phyloP scores from a whole-genome alignment of 35 echinoderm and acorn worm species.

The Apostichopus parvimensis region DNA sequence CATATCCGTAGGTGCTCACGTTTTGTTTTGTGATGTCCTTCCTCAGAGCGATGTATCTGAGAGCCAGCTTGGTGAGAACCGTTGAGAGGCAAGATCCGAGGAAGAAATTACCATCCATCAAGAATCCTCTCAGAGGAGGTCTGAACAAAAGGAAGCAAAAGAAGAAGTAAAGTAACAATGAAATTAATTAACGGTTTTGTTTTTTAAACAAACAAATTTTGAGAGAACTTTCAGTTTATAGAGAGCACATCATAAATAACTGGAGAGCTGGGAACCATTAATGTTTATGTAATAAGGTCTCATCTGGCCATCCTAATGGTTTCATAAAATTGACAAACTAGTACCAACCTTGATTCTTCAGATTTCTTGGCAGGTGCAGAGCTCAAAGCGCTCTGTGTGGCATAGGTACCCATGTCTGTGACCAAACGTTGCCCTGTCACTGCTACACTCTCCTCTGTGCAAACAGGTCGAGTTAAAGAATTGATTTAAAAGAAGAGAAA shows the following conservation, averaged over 20 bases:
- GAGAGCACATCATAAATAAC: no score
- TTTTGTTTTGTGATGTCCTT: conserved; percentile 82
- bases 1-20: conserved; percentile 40
- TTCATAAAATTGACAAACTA: not conserved
- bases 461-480: not conserved
- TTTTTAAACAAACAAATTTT: no score
- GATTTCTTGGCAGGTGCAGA: conserved; percentile 59
- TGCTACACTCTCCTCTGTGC: conserved; percentile 88
- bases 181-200: no score
- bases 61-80: conserved; percentile 89
- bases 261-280: no score
- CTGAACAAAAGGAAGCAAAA: conserved; percentile 33
- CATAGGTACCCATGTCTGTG: conserved; percentile 99
- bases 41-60: conserved; percentile 82
- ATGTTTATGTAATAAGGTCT: no score
- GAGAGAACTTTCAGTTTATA: no score
- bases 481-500: no score
- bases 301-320: no score
- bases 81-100: conserved; percentile 88
- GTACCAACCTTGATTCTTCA: conserved; percentile 69
- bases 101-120: conserved; percentile 98
- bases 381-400: conserved; percentile 95
- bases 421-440: conserved; percentile 80
- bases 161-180: no score
- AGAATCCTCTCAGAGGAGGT: conserved; percentile 86